These are phyloP conservation scores for Trichomalopsis sarcophagae DNA, from an alignment of 1,140 invertebrate species.

Conservation along the genomic window DNA sequence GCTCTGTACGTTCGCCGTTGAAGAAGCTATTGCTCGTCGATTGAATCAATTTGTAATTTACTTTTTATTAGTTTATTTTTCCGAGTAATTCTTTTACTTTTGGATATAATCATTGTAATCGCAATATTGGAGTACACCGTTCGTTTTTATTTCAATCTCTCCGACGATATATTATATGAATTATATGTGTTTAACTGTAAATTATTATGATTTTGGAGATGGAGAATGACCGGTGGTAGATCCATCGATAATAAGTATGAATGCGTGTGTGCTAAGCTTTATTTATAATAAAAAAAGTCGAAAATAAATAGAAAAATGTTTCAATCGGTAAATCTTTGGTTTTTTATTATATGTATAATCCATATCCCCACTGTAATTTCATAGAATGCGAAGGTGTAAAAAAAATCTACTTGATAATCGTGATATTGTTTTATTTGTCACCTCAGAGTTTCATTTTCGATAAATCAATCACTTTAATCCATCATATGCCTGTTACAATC, in stretches of 20 bases:
- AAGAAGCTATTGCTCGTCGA: conserved; percentile 26
- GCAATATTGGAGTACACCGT: conserved; percentile 36
- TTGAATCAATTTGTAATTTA: conserved; percentile 24
- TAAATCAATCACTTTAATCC: conserved; percentile 20
- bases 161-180: conserved; percentile 35
- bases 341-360: conserved; percentile 15
- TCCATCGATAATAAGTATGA: conserved; percentile 69
- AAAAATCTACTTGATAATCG: conserved; percentile 39
- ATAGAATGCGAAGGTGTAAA: conserved; percentile 58
- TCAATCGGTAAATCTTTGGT: conserved; percentile 38
- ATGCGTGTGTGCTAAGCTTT: conserved; percentile 71
- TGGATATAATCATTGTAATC: conserved; percentile 16
- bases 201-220: conserved; percentile 57
- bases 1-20: background rate
- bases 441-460: conserved; percentile 41
- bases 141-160: conserved; percentile 44
- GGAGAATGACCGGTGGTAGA: conserved; percentile 64
- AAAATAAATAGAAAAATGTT: conserved; percentile 64
- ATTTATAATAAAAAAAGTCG: conserved; percentile 69
- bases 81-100: background rate
- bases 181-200: conserved; percentile 39
- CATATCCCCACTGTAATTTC: background rate
- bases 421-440: conserved; percentile 39
- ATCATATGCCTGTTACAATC: conserved; percentile 14
- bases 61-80: conserved; percentile 23